A percentile compares a stretch with the other conserved stretches of the same genome.
phyloP scores from a whole-genome alignment of 2,797 vertebrate genomes.

The Pseudochirops cupreus region DNA sequence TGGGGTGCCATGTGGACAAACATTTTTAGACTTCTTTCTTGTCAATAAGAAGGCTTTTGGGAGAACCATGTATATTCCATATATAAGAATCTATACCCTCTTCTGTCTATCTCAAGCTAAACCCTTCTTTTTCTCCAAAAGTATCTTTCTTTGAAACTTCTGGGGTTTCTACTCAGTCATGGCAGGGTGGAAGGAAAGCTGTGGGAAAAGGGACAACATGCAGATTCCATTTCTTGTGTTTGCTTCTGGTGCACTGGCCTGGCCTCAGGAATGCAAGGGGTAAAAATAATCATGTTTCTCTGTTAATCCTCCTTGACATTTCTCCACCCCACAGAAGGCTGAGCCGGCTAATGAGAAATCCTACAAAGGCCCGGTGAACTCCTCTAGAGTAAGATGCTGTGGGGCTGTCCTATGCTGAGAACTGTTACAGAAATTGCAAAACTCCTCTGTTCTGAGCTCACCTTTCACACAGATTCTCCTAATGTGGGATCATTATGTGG shows the following conservation, averaged over 20 bases:
- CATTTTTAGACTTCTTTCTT: background rate
- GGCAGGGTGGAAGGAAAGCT: background rate
- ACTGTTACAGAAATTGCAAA: background rate
- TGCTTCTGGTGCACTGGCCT: background rate
- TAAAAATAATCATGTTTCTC: background rate
- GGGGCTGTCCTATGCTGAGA: rapidly evolving
- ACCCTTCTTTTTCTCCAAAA: background rate
- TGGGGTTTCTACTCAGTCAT: background rate
- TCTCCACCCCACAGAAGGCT: background rate
- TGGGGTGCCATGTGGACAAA: background rate
- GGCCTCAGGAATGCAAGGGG: rapidly evolving
- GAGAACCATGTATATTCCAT: background rate
- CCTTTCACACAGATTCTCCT: background rate
- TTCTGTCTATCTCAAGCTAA: background rate
- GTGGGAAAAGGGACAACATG: background rate
- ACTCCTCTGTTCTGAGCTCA: background rate
- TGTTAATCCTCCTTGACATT: background rate
- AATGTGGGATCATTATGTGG: background rate
- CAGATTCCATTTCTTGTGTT: background rate
- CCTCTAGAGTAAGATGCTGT: background rate
- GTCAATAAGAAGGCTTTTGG: background rate
- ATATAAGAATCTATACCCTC: background rate
- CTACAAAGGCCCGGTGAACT: background rate
- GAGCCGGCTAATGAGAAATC: background rate
- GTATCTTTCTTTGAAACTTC: background rate